Conservation (phyloP, 2,797 vertebrate genomes). For the Brachyrhaphis roseni region DNA sequence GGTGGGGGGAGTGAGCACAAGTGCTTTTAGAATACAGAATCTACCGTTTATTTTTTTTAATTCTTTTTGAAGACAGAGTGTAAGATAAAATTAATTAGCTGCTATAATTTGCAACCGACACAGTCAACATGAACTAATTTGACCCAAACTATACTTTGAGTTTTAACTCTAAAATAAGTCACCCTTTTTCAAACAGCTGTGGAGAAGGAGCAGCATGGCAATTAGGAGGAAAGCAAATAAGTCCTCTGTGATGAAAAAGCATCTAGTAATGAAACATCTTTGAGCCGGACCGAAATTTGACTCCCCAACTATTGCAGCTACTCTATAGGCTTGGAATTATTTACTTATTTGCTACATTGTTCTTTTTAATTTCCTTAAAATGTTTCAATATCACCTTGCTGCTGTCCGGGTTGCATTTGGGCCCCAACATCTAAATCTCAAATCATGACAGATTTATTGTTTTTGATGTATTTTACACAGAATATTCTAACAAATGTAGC, state of each 20-base stretch:
- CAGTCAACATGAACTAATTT: conserved; percentile 28
- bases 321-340: neutral
- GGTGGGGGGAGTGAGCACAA: conserved; percentile 35
- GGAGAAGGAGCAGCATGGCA: conserved; percentile 19
- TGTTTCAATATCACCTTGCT: neutral
- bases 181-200: conserved; percentile 4
- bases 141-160: conserved; percentile 19
- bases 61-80: neutral
- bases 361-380: neutral
- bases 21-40: neutral
- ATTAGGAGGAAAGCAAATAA: conserved; percentile 22
- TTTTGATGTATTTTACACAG: neutral
- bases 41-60: neutral
- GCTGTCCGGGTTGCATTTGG: neutral
- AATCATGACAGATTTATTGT: neutral
- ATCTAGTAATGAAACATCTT: neutral
- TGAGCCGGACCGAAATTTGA: neutral
- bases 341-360: neutral
- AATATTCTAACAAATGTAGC: neutral
- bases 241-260: conserved; percentile 17
- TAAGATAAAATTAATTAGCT: conserved; percentile 44
- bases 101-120: conserved; percentile 38
- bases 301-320: neutral
- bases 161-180: conserved; percentile 38
- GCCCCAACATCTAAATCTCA: neutral